Evolutionary conservation across 2,797 vertebrate genomes (phyloP).

Genomic region (Pseudomugil tenellus): DNA sequence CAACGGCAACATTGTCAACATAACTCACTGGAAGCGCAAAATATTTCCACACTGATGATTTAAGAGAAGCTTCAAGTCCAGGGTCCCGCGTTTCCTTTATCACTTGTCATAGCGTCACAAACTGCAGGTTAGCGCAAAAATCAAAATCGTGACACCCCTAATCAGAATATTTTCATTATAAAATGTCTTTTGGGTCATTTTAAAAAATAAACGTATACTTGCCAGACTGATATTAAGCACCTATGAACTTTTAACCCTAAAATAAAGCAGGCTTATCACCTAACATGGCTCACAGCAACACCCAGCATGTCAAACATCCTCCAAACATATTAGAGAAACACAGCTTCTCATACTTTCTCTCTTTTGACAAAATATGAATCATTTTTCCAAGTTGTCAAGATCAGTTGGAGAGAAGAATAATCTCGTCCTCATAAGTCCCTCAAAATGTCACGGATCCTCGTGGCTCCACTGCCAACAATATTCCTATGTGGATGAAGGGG

Average conservation of each 20-base stretch:
- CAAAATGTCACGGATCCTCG: constrained; percentile 29
- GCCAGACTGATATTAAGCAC: background rate
- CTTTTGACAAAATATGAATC: constrained; percentile 13
- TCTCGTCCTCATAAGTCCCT: constrained; percentile 23
- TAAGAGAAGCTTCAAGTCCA: no score
- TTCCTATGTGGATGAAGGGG: constrained; percentile 41
- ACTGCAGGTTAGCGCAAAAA: no score
- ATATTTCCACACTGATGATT: no score
- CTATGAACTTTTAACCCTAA: background rate
- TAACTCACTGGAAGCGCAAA: no score
- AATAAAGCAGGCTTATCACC: background rate
- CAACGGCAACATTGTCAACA: no score
- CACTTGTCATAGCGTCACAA: no score
- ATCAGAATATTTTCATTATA: no score
- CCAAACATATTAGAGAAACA: constrained; percentile 2
- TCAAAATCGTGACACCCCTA: no score
- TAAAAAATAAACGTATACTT: background rate
- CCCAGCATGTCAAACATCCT: background rate
- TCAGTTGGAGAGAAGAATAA: constrained; percentile 29
- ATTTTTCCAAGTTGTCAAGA: constrained; percentile 20
- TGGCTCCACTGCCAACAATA: constrained; percentile 37
- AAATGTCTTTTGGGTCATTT: background rate
- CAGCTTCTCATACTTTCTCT: constrained; percentile 11
- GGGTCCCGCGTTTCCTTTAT: no score
- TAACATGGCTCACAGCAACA: constrained; percentile 3